Percentiles rank a stretch among this genome's conserved stretches.
phyloP scores from a whole-genome alignment of 2,113 vertebrate genomes.

The Eptesicus fuscus region DNA sequence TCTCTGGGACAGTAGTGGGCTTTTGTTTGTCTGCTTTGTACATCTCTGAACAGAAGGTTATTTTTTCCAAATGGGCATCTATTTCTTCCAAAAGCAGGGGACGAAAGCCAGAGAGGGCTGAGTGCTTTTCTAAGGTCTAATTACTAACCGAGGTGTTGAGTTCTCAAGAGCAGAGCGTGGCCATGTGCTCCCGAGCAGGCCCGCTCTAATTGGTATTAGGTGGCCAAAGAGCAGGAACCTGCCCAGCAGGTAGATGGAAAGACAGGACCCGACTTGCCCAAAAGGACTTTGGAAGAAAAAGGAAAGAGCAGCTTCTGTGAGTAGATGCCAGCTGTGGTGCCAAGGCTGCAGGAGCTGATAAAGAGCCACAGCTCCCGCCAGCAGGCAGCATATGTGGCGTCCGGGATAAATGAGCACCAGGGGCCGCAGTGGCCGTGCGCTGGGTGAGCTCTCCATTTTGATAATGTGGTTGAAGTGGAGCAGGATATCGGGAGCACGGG shows the following conservation, averaged over 20 bases:
- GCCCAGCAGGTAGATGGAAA: background rate
- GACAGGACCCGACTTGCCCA: background rate
- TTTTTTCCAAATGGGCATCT: background rate
- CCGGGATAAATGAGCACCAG: background rate
- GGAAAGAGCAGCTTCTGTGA: background rate
- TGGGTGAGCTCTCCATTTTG: background rate
- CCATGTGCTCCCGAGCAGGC: accelerated
- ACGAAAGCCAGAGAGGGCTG: background rate
- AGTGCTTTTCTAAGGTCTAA: background rate
- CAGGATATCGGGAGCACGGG: background rate
- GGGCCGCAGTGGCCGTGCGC: background rate
- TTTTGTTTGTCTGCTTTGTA: background rate
- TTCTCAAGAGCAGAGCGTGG: background rate
- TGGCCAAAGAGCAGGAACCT: background rate
- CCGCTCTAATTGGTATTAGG: background rate
- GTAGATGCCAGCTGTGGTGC: background rate
- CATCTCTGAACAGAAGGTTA: background rate
- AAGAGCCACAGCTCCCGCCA: background rate
- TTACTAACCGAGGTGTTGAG: background rate
- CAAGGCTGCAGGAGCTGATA: background rate
- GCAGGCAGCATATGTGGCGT: accelerated
- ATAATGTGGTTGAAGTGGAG: conserved; percentile 2
- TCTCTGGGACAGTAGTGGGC: background rate
- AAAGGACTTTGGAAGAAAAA: background rate
- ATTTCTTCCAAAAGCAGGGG: background rate